Evolutionary conservation across 2,797 vertebrate species (phyloP).

Genomic region (Lerista edwardsae): DNA sequence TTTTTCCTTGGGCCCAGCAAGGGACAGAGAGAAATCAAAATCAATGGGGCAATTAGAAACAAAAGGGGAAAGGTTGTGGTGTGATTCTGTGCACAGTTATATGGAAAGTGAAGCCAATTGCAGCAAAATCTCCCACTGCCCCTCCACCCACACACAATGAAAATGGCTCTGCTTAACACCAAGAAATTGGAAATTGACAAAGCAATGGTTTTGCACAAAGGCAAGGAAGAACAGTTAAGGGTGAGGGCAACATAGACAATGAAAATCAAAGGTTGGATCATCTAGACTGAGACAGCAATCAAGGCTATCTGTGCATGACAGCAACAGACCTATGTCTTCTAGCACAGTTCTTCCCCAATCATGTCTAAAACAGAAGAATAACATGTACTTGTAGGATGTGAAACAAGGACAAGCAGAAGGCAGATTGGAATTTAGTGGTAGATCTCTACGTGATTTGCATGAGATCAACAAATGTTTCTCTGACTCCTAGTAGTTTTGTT

Average conservation of each 20-base stretch:
- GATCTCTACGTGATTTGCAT: no score
- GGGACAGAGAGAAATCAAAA: slow-evolving; percentile 3
- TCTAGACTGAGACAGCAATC: background rate
- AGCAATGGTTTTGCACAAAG: background rate
- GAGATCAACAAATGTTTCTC: no score
- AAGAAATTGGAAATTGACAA: background rate
- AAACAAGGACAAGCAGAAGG: background rate
- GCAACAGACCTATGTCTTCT: background rate
- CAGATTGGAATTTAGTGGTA: no score
- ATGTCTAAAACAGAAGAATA: background rate
- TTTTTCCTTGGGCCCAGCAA: background rate
- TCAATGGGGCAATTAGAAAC: background rate
- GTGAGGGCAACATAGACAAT: background rate
- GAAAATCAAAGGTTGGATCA: background rate
- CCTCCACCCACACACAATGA: background rate
- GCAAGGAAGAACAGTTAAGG: background rate
- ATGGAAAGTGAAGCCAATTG: slow-evolving; percentile 3
- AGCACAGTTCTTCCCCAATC: background rate
- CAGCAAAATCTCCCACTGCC: background rate
- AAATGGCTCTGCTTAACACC: background rate
- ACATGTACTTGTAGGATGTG: background rate
- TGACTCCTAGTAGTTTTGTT: no score
- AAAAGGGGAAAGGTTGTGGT: background rate
- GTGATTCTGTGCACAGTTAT: slow-evolving; percentile 2
- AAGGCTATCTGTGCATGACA: background rate